These are phyloP conservation scores for Ophion slaviceki DNA, from an alignment of 2,888 invertebrate species.

Conservation along the genomic window DNA sequence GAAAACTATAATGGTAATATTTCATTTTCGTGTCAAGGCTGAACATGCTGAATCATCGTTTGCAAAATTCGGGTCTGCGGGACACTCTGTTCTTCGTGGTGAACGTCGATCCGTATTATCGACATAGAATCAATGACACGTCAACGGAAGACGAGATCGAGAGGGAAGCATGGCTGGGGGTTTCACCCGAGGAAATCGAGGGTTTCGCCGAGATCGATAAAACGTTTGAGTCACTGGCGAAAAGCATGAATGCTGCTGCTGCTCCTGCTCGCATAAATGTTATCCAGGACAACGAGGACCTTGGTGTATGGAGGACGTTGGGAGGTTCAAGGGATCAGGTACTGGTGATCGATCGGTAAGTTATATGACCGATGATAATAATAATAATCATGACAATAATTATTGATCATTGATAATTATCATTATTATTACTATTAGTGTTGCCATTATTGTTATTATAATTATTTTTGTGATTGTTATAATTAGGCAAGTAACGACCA, in stretches of 20 bases:
- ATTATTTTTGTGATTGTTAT: no score
- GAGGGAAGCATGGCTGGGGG: constrained; percentile 73
- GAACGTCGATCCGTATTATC: constrained; percentile 60
- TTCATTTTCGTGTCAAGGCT: constrained; percentile 70
- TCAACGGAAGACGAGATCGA: constrained; percentile 69
- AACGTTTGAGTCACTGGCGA: constrained; percentile 63
- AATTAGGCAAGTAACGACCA: no score
- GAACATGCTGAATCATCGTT: constrained; percentile 73
- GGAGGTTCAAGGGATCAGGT: constrained; percentile 76
- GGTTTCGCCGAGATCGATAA: constrained; percentile 60
- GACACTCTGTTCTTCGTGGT: constrained; percentile 75
- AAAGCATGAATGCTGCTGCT: constrained; percentile 16
- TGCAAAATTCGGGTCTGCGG: constrained; percentile 73
- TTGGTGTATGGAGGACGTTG: constrained; percentile 74
- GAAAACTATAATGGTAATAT: neutral
- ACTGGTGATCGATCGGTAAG: constrained; percentile 76
- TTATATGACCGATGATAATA: neutral
- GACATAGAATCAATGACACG: constrained; percentile 51
- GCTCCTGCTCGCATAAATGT: constrained; percentile 66
- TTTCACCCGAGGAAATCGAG: constrained; percentile 69
- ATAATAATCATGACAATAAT: neutral
- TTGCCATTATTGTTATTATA: no score
- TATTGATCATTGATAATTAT: no score
- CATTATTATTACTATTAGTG: no score
- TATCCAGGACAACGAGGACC: constrained; percentile 72